Evolutionary conservation across 2,113 vertebrate genomes (phyloP).

Genomic region (Seriola aureovittata): DNA sequence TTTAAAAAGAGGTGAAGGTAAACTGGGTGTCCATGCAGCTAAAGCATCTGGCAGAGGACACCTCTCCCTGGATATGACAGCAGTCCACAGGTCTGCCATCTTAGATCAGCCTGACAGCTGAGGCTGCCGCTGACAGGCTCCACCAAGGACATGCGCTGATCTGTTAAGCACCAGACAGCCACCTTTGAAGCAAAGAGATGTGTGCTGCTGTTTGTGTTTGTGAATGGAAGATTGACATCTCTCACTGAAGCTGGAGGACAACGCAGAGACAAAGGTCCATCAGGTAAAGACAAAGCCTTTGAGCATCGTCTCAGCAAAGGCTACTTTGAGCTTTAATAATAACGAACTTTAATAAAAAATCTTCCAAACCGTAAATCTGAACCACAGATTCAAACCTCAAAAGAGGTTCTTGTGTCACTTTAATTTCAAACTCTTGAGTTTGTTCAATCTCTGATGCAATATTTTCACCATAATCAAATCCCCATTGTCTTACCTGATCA

Average conservation of each 20-base stretch:
- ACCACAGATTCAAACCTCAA: not conserved
- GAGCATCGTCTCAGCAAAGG: not conserved
- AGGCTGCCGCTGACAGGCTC: slow-evolving; percentile 69
- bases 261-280: slow-evolving; percentile 54
- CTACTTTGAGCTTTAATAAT: not conserved
- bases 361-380: not conserved
- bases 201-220: slow-evolving; percentile 38
- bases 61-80: slow-evolving; percentile 24
- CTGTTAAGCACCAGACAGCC: slow-evolving; percentile 62
- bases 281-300: slow-evolving; percentile 23
- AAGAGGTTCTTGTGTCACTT: not conserved
- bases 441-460: slow-evolving; percentile 18
- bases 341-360: slow-evolving; percentile 1
- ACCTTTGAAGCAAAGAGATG: slow-evolving; percentile 60
- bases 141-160: slow-evolving; percentile 74
- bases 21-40: slow-evolving; percentile 23
- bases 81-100: slow-evolving; percentile 69
- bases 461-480: slow-evolving; percentile 38
- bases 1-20: slow-evolving; percentile 13
- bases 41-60: slow-evolving; percentile 57
- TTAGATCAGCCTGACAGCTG: slow-evolving; percentile 73
- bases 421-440: not conserved
- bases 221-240: slow-evolving; percentile 52
- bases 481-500: slow-evolving; percentile 15
- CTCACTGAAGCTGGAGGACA: slow-evolving; percentile 49